Evolutionary conservation across 2,888 invertebrate genomes (phyloP).

Genomic region (Malthinus seriepunctatus): DNA sequence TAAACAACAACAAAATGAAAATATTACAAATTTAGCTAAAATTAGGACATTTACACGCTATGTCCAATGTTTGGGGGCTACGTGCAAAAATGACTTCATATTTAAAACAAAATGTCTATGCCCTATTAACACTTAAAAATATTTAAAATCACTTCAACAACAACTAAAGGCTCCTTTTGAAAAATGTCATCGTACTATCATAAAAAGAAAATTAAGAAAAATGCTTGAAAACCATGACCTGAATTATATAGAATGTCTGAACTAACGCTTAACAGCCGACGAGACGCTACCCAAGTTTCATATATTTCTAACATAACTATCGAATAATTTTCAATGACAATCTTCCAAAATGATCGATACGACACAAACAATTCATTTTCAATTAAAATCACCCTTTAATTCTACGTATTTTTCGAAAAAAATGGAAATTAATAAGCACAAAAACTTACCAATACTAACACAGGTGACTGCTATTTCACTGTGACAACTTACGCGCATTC

Average conservation of each 20-base stretch:
- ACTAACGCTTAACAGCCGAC: conserved; percentile 38
- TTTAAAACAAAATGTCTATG: conserved; percentile 4
- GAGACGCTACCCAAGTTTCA: conserved; percentile 49
- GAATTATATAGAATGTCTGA: conserved; percentile 32
- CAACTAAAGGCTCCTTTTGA: too few species aligned
- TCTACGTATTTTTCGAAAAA: conserved; percentile 47
- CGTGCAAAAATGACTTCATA: conserved; percentile 8
- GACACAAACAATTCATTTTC: conserved; percentile 21
- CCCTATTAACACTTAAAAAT: neutral
- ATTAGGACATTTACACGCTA: conserved; percentile 16
- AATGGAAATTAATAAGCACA: conserved; percentile 45
- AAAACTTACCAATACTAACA: conserved; percentile 59
- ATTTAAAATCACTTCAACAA: too few species aligned
- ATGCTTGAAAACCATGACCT: conserved; percentile 39
- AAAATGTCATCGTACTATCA: too few species aligned
- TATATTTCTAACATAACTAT: conserved; percentile 49
- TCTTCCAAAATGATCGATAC: conserved; percentile 32
- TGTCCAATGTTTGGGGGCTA: conserved; percentile 4
- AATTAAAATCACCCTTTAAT: conserved; percentile 39
- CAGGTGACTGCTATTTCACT: conserved; percentile 61
- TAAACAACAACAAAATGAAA: neutral
- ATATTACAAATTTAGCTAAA: neutral
- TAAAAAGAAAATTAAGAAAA: neutral
- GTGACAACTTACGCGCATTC: conserved; percentile 51
- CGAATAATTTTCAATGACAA: conserved; percentile 47